A percentile compares a stretch with the other conserved stretches of the same genome.
These are phyloP conservation scores for Agriotes lineatus DNA, from an alignment of 2,888 invertebrate genomes.

Conservation along the genomic window DNA sequence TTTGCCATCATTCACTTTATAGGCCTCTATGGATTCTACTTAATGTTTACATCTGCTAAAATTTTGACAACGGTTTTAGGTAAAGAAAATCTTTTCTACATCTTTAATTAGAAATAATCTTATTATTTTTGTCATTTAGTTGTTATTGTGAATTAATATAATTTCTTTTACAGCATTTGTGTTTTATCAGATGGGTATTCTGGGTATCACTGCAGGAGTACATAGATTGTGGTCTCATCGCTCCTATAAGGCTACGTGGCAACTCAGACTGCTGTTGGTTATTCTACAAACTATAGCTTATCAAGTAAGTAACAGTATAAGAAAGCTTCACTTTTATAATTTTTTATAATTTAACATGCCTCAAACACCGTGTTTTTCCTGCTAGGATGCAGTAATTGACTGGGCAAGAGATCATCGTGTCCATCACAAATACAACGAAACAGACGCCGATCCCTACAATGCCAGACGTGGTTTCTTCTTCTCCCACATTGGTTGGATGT, in stretches of 20 bases:
- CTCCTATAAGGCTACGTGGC: slow-evolving; percentile 95
- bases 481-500: slow-evolving; percentile 93
- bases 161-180: slow-evolving; percentile 72
- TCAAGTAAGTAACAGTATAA: slow-evolving; percentile 73
- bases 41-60: slow-evolving; percentile 81
- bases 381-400: slow-evolving; percentile 77
- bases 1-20: slow-evolving; percentile 82
- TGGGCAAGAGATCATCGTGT: slow-evolving; percentile 84
- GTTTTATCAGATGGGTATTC: slow-evolving; percentile 81
- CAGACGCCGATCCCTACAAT: slow-evolving; percentile 87
- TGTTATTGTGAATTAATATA: too few relatives aligned
- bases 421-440: slow-evolving; percentile 82
- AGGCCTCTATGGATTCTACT: slow-evolving; percentile 81
- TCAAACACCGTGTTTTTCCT: slow-evolving; percentile 46
- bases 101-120: not conserved
- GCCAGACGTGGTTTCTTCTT: slow-evolving; percentile 90
- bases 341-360: too few relatives aligned
- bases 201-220: slow-evolving; percentile 97
- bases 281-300: slow-evolving; percentile 91
- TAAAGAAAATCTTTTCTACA: slow-evolving; percentile 58
- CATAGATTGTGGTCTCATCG: slow-evolving; percentile 97
- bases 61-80: slow-evolving; percentile 79
- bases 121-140: too few relatives aligned
- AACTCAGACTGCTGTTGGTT: slow-evolving; percentile 83
- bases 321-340: too few relatives aligned